Evolutionary conservation across 35 echinoderm and acorn worm genomes (phyloP).

Genomic region (Diadema setosum): DNA sequence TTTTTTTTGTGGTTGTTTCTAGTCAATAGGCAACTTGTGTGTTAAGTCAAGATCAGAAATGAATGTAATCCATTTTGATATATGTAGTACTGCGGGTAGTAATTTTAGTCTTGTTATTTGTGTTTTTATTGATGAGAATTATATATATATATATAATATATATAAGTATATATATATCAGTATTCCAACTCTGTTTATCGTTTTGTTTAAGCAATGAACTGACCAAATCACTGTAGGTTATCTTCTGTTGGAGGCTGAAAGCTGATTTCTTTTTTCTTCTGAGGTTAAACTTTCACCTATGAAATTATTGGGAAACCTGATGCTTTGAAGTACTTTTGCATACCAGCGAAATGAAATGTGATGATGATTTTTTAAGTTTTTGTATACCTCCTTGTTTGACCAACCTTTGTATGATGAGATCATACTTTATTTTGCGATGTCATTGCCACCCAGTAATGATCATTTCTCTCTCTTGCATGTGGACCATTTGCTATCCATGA

Average conservation of each 20-base stretch:
- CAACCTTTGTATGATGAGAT: background rate
- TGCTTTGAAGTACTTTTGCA: background rate
- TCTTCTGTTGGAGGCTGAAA: background rate
- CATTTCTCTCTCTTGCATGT: too few species aligned
- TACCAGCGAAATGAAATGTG: background rate
- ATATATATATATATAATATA: background rate
- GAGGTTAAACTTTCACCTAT: too few species aligned
- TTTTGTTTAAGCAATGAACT: background rate
- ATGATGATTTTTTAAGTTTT: background rate
- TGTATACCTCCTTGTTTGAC: background rate
- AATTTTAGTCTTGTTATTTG: background rate
- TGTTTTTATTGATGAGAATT: background rate
- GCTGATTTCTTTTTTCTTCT: background rate
- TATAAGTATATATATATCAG: constrained; percentile 12
- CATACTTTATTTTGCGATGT: too few species aligned
- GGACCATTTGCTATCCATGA: too few species aligned
- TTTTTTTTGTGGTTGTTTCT: too few species aligned
- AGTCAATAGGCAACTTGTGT: too few species aligned
- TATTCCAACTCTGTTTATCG: background rate
- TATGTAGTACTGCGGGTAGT: constrained; percentile 7
- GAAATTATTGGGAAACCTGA: too few species aligned
- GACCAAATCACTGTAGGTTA: background rate
- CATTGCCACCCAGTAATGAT: too few species aligned
- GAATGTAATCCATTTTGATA: background rate
- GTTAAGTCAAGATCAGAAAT: too few species aligned